Evolutionary conservation across 2,888 invertebrate genomes (phyloP), one percentile per base, ranked within the genome.

Genomic region (Microdon myrmicae): DNA sequence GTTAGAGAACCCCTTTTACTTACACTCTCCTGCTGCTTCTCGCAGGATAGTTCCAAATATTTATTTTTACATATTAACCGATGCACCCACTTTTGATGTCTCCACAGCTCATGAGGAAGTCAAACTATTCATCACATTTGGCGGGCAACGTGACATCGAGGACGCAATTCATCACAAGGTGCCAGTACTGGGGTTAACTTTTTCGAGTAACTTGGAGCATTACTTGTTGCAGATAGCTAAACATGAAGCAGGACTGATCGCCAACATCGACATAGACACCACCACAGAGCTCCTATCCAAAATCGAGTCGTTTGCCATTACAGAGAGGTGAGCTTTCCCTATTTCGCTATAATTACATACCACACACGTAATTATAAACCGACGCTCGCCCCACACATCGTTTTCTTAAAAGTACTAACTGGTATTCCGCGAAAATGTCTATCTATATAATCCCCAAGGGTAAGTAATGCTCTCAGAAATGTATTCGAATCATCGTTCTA

Each of bases 101-200:
- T 14, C 54, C 58, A 4, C 43, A 71, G 70, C 68, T 16, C 68
- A 71, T 67, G 35, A 58, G 32, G 71, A 60, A 34, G 66, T 68
- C 3, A 59, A 67, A 29, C 49, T 72, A 20, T 71, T 71, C 38
- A 69, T 72, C 13, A 70, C 72, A 54, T 67, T 55, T 17, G 72
- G 72, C 16, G 70, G 70, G 20, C 72, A 72, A 49, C 49, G 69
- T 3, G 71, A 71, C 39, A 68, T 71, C 4, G 71, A 72, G 55
- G 72, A 72, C 60, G 70, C 72, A 34, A 69, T 72, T 44, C 71
- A 72, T 56, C 68, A 71, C 45, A 44, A 54, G 23, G 69, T 71
- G n/a, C 72, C 72, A 8, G 66, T 71, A 23, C 41, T 71, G 10
- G 72, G 72, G 13, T 66, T 72, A n/a, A 67, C 69, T 37, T 69